Conservation (phyloP, 2,888 invertebrate genomes). For the Tanytarsus gracilentus region DNA sequence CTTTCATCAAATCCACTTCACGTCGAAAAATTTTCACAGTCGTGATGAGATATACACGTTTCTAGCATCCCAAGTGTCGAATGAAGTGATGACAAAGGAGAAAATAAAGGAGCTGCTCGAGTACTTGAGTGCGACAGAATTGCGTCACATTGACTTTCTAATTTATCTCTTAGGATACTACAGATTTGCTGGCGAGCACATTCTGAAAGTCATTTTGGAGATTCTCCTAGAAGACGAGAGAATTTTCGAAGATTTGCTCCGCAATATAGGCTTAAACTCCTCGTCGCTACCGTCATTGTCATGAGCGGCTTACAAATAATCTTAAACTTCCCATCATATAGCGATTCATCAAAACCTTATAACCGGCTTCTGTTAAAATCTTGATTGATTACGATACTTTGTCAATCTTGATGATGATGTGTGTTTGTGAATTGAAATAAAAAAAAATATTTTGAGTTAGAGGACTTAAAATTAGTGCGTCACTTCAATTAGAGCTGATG, state of each 20-base stretch:
- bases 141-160: conserved; percentile 10
- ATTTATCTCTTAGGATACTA: conserved; percentile 5
- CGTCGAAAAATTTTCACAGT: neutral
- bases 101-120: neutral
- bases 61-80: neutral
- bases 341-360: no score
- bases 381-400: no score
- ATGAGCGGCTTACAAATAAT: no score
- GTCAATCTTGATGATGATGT: no score
- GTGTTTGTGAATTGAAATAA: no score
- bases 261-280: neutral
- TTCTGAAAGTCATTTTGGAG: neutral
- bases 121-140: neutral
- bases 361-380: no score
- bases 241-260: neutral
- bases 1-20: neutral
- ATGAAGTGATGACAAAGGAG: neutral
- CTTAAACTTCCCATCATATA: no score
- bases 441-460: no score
- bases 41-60: conserved; percentile 2
- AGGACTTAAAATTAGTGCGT: no score
- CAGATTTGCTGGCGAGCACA: neutral
- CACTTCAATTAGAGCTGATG: no score
- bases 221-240: conserved; percentile 8
- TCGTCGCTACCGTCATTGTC: no score